Evolutionary conservation across 1,140 invertebrate species (phyloP), one percentile per base, ranked within the genome.

Genomic region (Eufriesea mexicana): DNA sequence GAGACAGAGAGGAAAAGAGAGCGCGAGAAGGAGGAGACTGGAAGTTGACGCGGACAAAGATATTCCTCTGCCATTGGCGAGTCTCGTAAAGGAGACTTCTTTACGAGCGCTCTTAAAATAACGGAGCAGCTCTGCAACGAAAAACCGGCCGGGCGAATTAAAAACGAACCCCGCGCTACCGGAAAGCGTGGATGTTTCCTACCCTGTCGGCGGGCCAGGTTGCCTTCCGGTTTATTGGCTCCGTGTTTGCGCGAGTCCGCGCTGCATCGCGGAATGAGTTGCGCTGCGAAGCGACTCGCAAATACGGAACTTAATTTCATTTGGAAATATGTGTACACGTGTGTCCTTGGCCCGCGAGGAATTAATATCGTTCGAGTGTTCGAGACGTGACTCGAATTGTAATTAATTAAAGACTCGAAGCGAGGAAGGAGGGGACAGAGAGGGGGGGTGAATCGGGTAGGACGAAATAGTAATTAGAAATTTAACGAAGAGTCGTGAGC

Each of bases 21-120:
- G 28, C 35, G 61, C n/a, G n/a, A n/a, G 20, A 14, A 16, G 25
- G 16, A 9, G 42, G 62, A 51, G n/a, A n/a, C 18, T 62, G 25
- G 9, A 54, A 71, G 47, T 71, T 45, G 12, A 49, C 47, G 12
- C 62, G 49, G 12, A 67, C 20, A 23, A 28, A 55, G 45, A 71
- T 70, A 70, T 79, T 70, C 18, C 23, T n/a, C 25, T 59, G 10
- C 20, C 20, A 54, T 57, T 70, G 35, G 64, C 42, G 10, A 47
- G 42, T 10, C 64, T 78, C 77, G 77, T 79, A 79, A 79, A 71
- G 57, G 42, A 71, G 25, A 51, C 45, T 51, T 77, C 28, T 79
- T 79, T 79, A 79, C 66, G 66, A 71, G n/a, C 6, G 45, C 66
- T 70, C 25, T 49, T 71, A 61, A 70, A 70, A 70, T 49, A 59